A percentile compares a stretch with the other conserved stretches of the same genome.
These are phyloP conservation scores for Heterochromis multidens DNA, from an alignment of 2,113 vertebrate species.

Conservation along the genomic window DNA sequence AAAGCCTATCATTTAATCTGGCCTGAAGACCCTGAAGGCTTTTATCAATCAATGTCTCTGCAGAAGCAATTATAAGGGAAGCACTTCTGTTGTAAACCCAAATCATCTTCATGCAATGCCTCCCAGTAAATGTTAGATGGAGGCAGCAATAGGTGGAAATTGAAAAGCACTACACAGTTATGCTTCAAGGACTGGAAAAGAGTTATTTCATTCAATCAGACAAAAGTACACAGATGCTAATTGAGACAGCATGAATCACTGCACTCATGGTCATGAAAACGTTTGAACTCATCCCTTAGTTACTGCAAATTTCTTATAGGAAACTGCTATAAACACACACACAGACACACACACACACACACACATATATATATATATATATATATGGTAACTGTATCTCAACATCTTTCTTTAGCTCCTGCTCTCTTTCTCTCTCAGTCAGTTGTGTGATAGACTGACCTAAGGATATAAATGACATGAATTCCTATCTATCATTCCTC, in stretches of 20 bases:
- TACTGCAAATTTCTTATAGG: not conserved
- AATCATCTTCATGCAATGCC: constrained; percentile 41
- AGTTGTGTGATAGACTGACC: constrained; percentile 57
- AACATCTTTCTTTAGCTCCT: constrained; percentile 8
- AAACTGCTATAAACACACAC: not conserved
- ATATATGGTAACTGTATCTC: not conserved
- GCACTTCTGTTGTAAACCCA: constrained; percentile 34
- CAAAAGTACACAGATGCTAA: constrained; percentile 32
- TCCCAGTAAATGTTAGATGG: constrained; percentile 31
- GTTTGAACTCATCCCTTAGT: not conserved
- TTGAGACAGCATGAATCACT: constrained; percentile 28
- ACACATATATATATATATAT: constrained; percentile 4
- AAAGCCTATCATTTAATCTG: constrained; percentile 11
- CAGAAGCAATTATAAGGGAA: constrained; percentile 54
- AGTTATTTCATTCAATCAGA: constrained; percentile 19
- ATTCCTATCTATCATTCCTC: constrained; percentile 68
- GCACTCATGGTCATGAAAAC: not conserved
- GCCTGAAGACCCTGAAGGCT: constrained; percentile 10
- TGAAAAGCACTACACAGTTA: constrained; percentile 31
- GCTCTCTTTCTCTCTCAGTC: constrained; percentile 17
- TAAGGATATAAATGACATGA: constrained; percentile 66
- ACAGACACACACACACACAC: too few relatives aligned
- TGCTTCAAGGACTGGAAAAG: constrained; percentile 47
- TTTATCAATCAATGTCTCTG: constrained; percentile 45
- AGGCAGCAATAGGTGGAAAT: constrained; percentile 37